Evolutionary conservation across 1,140 invertebrate species (phyloP).

Genomic region (Rhizoglyphus robini): DNA sequence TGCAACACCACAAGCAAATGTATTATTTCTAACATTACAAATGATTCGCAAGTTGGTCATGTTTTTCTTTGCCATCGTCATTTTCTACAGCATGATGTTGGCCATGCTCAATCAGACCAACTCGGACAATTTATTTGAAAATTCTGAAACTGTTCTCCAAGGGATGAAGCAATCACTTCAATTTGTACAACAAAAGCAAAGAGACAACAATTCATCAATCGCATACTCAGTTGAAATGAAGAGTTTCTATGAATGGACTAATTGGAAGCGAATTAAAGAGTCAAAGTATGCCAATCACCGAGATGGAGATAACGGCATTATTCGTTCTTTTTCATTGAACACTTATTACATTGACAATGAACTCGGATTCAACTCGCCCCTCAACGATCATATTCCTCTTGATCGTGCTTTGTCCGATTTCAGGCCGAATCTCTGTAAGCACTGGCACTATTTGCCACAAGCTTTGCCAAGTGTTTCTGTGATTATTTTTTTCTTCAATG

Average conservation of each 20-base stretch:
- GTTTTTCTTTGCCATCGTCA: too few relatives aligned
- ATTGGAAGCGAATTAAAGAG: background rate
- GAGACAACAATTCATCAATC: background rate
- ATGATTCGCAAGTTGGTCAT: too few relatives aligned
- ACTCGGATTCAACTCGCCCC: background rate
- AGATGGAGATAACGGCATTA: background rate
- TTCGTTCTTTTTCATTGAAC: background rate
- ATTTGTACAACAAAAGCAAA: background rate
- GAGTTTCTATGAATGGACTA: background rate
- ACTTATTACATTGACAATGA: background rate
- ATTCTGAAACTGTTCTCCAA: too few relatives aligned
- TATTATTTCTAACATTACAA: too few relatives aligned
- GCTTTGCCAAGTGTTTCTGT: background rate
- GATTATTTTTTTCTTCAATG: background rate
- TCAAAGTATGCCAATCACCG: background rate
- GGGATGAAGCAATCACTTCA: background rate
- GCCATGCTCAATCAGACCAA: too few relatives aligned
- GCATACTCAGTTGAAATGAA: too few relatives aligned
- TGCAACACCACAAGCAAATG: too few relatives aligned
- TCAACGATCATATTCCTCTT: background rate
- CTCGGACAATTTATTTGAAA: too few relatives aligned
- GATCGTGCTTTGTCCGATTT: background rate
- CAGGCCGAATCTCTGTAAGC: background rate
- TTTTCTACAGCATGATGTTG: too few relatives aligned
- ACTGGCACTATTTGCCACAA: constrained; percentile 1